Percentiles rank a stretch among this genome's conserved stretches.
Evolutionary conservation across 2,797 vertebrate genomes (phyloP).

Genomic region (Micrastur ruficollis): DNA sequence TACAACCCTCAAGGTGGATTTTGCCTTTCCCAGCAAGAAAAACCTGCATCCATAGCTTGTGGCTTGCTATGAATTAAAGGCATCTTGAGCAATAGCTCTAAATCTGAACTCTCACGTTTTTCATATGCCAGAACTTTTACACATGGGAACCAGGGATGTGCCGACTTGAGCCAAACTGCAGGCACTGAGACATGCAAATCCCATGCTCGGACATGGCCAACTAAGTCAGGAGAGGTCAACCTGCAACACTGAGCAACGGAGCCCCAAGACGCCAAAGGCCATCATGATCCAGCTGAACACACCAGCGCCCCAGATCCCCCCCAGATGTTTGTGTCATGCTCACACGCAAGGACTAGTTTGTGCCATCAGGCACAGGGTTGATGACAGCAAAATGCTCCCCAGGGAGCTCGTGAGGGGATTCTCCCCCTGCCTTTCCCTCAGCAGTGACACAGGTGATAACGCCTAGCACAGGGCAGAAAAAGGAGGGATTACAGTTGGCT

Average conservation of each 20-base stretch:
- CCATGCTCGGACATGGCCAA: background rate
- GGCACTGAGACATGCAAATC: background rate
- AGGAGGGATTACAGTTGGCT: background rate
- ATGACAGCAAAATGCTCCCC: background rate
- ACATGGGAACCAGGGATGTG: background rate
- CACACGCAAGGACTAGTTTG: background rate
- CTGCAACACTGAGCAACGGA: background rate
- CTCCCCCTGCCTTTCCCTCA: background rate
- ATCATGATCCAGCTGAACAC: background rate
- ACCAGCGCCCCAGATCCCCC: accelerated
- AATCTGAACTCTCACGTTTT: background rate
- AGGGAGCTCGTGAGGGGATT: background rate
- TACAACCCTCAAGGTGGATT: background rate
- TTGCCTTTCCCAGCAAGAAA: background rate
- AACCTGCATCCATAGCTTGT: background rate
- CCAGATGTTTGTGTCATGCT: background rate
- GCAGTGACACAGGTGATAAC: background rate
- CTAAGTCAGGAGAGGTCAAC: background rate
- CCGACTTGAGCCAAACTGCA: background rate
- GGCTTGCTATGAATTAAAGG: background rate
- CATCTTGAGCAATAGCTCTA: background rate
- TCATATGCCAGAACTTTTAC: background rate
- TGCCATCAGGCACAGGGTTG: background rate
- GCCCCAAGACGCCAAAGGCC: background rate
- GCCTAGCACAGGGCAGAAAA: background rate